A percentile compares a stretch with the other conserved stretches of the same genome.
Evolutionary conservation across 2,888 invertebrate genomes (phyloP).

Genomic region (Chydorus sphaericus): DNA sequence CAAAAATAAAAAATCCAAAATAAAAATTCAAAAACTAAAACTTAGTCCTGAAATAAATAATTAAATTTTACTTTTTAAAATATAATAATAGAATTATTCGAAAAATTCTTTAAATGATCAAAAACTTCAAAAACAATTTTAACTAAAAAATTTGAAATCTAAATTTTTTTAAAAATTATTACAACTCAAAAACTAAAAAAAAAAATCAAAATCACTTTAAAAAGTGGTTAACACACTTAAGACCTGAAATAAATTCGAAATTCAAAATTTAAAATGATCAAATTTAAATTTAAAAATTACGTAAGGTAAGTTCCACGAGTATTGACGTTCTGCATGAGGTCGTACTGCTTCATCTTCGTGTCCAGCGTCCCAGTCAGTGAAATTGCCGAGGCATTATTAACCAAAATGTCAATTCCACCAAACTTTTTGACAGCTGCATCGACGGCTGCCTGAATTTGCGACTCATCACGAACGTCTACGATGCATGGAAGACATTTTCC

Average conservation of each 20-base stretch:
- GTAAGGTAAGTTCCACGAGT: slow-evolving; percentile 87
- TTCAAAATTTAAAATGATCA: background rate
- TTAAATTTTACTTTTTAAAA: too few relatives aligned
- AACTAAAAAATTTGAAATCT: too few relatives aligned
- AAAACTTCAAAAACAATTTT: too few relatives aligned
- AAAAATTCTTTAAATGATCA: too few relatives aligned
- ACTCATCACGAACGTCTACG: slow-evolving; percentile 75
- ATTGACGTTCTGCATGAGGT: slow-evolving; percentile 90
- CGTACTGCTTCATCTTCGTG: slow-evolving; percentile 91
- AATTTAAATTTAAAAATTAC: slow-evolving; percentile 36
- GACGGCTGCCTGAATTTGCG: slow-evolving; percentile 52
- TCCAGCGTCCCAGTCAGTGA: slow-evolving; percentile 60
- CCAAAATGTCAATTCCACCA: slow-evolving; percentile 85
- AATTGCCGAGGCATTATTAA: slow-evolving; percentile 96
- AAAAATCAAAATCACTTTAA: too few relatives aligned
- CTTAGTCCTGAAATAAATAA: too few relatives aligned
- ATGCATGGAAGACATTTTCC: slow-evolving; percentile 74
- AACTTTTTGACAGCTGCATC: slow-evolving; percentile 65
- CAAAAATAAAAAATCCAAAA: too few relatives aligned
- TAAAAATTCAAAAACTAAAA: too few relatives aligned
- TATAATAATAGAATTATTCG: too few relatives aligned
- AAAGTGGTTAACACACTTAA: too few relatives aligned
- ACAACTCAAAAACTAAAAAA: too few relatives aligned
- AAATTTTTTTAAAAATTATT: too few relatives aligned
- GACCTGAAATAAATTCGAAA: background rate